Conservation (phyloP, 53 echinoderm and acorn worm species). For the Patiria pectinifera region DNA sequence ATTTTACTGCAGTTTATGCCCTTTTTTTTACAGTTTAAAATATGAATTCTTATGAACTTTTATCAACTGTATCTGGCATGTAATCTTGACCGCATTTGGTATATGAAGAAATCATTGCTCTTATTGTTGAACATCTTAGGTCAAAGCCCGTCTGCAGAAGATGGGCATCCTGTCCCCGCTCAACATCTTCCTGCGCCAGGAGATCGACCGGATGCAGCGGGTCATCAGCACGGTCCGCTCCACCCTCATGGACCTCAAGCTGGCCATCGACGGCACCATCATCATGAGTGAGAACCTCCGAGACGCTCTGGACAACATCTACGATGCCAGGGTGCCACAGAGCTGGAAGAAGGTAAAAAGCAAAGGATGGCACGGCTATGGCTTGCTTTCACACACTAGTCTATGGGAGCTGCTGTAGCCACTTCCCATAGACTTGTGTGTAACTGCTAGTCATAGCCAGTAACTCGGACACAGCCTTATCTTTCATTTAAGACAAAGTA, state of each 20-base stretch:
- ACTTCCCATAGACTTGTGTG: too few species aligned
- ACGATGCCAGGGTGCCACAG: slow-evolving; percentile 93
- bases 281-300: slow-evolving; percentile 99
- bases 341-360: slow-evolving; percentile 85
- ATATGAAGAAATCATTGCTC: not conserved
- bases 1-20: not conserved
- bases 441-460: too few species aligned
- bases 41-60: too few species aligned
- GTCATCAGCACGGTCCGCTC: slow-evolving; percentile 83
- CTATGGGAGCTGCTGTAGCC: too few species aligned
- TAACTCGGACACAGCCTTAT: too few species aligned
- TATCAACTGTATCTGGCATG: too few species aligned
- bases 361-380: too few species aligned
- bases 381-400: too few species aligned
- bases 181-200: slow-evolving; percentile 98
- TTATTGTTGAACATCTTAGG: slow-evolving; percentile 55
- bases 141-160: slow-evolving; percentile 94
- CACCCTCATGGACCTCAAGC: slow-evolving; percentile 91
- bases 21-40: too few species aligned
- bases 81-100: too few species aligned
- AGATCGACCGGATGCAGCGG: slow-evolving; percentile 98
- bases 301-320: slow-evolving; percentile 98
- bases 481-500: too few species aligned
- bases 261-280: slow-evolving; percentile 99
- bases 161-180: slow-evolving; percentile 86